Conservation (phyloP, 2,888 invertebrate species). For the Ceraclea dissimilis region DNA sequence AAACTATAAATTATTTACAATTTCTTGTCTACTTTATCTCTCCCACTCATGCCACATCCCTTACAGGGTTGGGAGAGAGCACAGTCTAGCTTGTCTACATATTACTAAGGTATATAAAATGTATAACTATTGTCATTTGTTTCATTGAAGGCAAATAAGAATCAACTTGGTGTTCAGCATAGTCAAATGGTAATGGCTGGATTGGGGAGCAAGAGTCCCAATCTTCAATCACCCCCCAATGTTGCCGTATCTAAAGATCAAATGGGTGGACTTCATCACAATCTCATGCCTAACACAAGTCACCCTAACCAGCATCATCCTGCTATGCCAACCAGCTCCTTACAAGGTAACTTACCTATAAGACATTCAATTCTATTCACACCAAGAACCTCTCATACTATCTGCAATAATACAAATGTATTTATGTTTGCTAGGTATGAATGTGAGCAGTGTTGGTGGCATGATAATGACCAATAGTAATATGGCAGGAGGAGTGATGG, state of each 20-base stretch:
- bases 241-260: constrained; percentile 75
- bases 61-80: too few relatives aligned
- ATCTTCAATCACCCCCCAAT: constrained; percentile 78
- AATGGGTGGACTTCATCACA: constrained; percentile 61
- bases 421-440: constrained; percentile 46
- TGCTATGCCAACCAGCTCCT: constrained; percentile 62
- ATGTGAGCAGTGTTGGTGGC: constrained; percentile 53
- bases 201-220: constrained; percentile 75
- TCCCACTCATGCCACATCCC: too few relatives aligned
- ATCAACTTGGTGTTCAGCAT: constrained; percentile 54
- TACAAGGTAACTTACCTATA: constrained; percentile 49
- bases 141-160: constrained; percentile 54
- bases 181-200: constrained; percentile 67
- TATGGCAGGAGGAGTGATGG: constrained; percentile 50
- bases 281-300: constrained; percentile 69
- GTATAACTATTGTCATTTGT: neutral
- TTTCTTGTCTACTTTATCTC: too few relatives aligned
- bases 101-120: too few relatives aligned
- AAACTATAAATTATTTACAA: too few relatives aligned
- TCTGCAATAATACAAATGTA: neutral
- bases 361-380: neutral
- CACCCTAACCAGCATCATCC: constrained; percentile 52
- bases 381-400: too few relatives aligned
- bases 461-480: constrained; percentile 78
- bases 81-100: too few relatives aligned